Base-by-base conservation (phyloP, 2,113 vertebrate genomes). In the Malurus cyaneus region DNA sequence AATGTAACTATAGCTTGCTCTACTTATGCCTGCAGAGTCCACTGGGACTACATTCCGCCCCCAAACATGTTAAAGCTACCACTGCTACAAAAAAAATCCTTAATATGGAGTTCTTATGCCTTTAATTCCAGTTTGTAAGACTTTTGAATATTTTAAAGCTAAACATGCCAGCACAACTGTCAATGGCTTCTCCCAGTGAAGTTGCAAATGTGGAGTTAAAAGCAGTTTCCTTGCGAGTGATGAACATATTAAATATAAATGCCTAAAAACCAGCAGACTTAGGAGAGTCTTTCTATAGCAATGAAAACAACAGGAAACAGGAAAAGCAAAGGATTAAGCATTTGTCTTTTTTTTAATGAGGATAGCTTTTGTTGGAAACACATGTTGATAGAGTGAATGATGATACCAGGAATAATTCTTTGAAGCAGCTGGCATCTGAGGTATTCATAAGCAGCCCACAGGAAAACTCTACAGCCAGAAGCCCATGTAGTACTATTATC, bases 331-430 rank as follows among this genome's bases (percentile, higher is more conserved):
- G 26, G 67, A 41, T 94, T 94, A 73, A 23, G 78, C 1, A 5
- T 64, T 84, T 96, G 16, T 39, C 31, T 91, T 78, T 90, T n/a
- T 94, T 95, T 53, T 85, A 95, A 88, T 26, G 73, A 92, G 19
- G 54, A n/a, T 65, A 77, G 11, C 6, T 49, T 95, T 93, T 91
- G 29, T 77, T 92, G 78, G 95, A 88, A 96, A 64, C 61, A 67
- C 65, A 46, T 74, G 5, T 36, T 95, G 53, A 84, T 88, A 78
- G 79, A 81, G 32, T 54, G 4, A 3, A 39, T 29, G 23, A 34
- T 72, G 50, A 91, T 91, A 42, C 60, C 24, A 88, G 23, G 52
- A 70, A 71, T 93, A 91, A 61, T 92, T 92, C 32, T 97, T 95
- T 92, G 70, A 95, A 90, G 31, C 23, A 52, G 8, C 92, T 95